phyloP scores from a whole-genome alignment of 2,113 vertebrate species.

The Stercorarius parasiticus region DNA sequence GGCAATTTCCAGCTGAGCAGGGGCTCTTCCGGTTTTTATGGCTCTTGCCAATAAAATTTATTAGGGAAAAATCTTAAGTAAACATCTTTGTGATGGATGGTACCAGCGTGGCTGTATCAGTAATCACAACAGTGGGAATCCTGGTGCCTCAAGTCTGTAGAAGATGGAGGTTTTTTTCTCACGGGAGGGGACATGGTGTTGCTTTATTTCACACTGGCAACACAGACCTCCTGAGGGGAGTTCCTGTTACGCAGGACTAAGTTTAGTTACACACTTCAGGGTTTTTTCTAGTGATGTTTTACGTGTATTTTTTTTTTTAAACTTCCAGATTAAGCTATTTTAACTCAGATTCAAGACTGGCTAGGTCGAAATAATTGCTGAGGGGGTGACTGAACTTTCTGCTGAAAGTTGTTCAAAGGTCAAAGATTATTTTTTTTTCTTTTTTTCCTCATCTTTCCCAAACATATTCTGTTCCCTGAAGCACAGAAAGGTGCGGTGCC shows the following conservation, averaged over 20 bases:
- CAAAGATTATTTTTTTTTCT: neutral
- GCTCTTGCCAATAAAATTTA: neutral
- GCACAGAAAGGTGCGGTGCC: neutral
- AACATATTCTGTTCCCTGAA: neutral
- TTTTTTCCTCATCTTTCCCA: neutral
- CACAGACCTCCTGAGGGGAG: neutral
- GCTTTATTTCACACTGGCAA: neutral
- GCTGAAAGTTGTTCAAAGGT: neutral
- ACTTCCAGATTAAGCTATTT: neutral
- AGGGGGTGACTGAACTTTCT: neutral
- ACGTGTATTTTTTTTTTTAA: neutral
- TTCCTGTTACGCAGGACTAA: neutral
- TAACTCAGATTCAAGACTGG: neutral
- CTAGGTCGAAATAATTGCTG: neutral
- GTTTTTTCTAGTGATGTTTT: neutral
- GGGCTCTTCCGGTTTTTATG: neutral
- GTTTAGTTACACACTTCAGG: neutral
- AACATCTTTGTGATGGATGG: neutral
- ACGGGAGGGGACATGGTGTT: rapidly evolving
- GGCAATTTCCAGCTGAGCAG: neutral
- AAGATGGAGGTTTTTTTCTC: neutral
- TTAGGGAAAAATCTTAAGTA: neutral
- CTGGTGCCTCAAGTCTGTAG: neutral
- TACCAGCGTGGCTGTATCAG: neutral
- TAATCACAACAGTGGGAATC: neutral